These are phyloP conservation scores for Spodoptera frugiperda DNA, from an alignment of 1,140 invertebrate genomes.

Conservation along the genomic window DNA sequence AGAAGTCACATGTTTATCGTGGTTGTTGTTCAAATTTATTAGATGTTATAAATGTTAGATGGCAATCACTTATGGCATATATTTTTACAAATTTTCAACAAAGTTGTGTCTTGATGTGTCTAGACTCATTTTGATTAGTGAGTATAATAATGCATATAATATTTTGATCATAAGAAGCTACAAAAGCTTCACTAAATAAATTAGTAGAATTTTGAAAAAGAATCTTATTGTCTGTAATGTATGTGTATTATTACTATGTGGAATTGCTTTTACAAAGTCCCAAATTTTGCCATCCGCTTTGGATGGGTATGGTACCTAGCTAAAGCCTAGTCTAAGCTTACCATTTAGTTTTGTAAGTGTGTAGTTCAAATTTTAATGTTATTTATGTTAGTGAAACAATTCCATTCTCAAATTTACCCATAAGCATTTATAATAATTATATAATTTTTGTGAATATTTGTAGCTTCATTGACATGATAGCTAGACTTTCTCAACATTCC, in stretches of 20 bases:
- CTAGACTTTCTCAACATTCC: neutral
- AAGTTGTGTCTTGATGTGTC: neutral
- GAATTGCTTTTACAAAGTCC: neutral
- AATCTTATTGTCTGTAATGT: too few relatives aligned
- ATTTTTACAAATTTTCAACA: constrained; percentile 14
- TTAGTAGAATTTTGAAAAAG: neutral
- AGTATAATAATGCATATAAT: constrained; percentile 4
- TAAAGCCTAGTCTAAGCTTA: constrained; percentile 6
- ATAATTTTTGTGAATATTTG: neutral
- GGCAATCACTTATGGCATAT: constrained; percentile 8
- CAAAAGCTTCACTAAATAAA: neutral
- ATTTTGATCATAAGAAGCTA: neutral
- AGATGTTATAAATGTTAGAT: constrained; percentile 30
- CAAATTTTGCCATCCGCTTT: neutral
- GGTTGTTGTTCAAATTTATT: constrained; percentile 34
- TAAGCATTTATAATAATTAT: constrained; percentile 13
- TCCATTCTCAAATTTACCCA: neutral
- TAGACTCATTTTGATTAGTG: constrained; percentile 1
- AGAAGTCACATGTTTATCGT: constrained; percentile 23
- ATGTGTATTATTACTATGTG: too few relatives aligned
- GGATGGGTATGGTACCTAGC: too few relatives aligned
- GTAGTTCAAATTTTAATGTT: constrained; percentile 18
- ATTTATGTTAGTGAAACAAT: neutral
- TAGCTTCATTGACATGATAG: too few relatives aligned
- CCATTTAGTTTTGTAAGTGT: neutral